Conservation (phyloP, 2,113 vertebrate species). For the Ceratotherium simum region DNA sequence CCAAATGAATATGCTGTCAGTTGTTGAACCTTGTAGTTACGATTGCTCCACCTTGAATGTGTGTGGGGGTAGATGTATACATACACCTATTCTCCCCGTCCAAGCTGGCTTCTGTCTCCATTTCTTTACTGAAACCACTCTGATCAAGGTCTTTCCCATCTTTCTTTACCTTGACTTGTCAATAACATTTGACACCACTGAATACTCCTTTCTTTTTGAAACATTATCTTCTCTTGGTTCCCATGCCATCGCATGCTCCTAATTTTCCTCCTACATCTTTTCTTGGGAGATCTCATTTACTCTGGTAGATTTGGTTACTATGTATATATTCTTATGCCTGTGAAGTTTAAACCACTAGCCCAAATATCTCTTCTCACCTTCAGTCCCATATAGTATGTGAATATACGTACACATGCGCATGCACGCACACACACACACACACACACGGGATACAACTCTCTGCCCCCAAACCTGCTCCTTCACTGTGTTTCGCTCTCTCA, state of each 20-base stretch:
- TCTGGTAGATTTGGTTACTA: neutral
- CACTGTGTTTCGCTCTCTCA: neutral
- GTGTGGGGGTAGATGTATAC: neutral
- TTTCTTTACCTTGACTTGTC: neutral
- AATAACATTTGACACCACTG: neutral
- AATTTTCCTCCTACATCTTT: neutral
- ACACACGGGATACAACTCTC: neutral
- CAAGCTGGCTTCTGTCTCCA: neutral
- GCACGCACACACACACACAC: neutral
- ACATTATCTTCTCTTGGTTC: neutral
- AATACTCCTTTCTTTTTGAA: neutral
- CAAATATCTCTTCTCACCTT: neutral
- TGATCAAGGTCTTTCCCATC: neutral
- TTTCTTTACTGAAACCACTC: neutral
- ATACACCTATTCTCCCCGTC: neutral
- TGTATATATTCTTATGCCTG: neutral
- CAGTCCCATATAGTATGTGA: neutral
- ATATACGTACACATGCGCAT: neutral
- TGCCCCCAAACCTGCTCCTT: neutral
- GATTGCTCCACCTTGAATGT: neutral
- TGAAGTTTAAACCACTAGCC: neutral
- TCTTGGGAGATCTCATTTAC: neutral
- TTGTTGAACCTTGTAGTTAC: neutral
- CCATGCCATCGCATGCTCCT: neutral
- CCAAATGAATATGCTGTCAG: neutral